Evolutionary conservation across 2,888 invertebrate genomes (phyloP).

Genomic region (Epsilonema sp.): DNA sequence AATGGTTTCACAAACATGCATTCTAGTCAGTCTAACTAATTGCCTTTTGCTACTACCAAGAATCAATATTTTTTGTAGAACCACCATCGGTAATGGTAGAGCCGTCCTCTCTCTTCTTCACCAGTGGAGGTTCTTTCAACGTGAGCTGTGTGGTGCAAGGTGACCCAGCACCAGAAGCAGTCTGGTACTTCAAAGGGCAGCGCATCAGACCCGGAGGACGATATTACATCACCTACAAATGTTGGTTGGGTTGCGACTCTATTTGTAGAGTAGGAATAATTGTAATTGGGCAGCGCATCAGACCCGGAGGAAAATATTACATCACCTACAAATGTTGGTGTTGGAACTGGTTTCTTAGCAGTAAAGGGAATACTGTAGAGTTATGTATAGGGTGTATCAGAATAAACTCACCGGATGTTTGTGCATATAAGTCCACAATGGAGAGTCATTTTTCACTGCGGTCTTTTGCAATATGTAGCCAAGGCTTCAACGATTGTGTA

Average conservation of each 20-base stretch:
- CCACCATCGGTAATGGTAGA: constrained; percentile 22
- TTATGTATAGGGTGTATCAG: too few relatives aligned
- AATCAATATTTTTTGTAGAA: constrained; percentile 19
- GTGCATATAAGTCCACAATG: too few relatives aligned
- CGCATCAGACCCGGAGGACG: constrained; percentile 4
- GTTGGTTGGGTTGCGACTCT: background rate
- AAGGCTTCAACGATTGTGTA: too few relatives aligned
- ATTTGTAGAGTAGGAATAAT: constrained; percentile 8
- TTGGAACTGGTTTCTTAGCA: too few relatives aligned
- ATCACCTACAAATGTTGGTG: constrained; percentile 16
- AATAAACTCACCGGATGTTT: too few relatives aligned
- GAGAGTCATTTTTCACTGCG: too few relatives aligned
- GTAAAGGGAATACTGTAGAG: too few relatives aligned
- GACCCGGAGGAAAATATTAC: constrained; percentile 14
- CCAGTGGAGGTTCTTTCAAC: constrained; percentile 19
- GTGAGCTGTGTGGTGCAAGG: constrained; percentile 25
- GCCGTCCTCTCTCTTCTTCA: constrained; percentile 21
- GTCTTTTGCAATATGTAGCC: too few relatives aligned
- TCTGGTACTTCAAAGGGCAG: constrained; percentile 15
- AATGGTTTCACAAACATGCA: too few relatives aligned
- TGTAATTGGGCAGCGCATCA: constrained; percentile 13
- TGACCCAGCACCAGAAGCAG: constrained; percentile 23
- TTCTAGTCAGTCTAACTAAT: too few relatives aligned
- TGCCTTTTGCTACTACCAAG: too few relatives aligned
- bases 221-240: constrained; percentile 7